Conservation (phyloP, 2,113 vertebrate species). For the Rhombomys opimus region DNA sequence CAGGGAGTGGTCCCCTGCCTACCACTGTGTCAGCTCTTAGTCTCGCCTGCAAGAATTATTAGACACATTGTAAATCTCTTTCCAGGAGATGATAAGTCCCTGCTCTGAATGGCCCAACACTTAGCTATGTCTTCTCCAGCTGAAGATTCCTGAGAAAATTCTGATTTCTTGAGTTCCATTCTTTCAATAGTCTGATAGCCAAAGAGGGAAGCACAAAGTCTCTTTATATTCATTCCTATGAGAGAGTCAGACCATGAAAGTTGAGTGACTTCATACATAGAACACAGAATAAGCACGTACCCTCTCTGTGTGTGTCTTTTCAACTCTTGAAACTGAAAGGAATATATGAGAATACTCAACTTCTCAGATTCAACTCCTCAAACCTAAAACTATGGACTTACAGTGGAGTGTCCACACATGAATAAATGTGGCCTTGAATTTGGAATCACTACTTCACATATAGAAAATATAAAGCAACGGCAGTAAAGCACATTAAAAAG, state of each 20-base stretch:
- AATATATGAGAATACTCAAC: neutral
- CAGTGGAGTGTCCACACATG: neutral
- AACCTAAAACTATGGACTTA: neutral
- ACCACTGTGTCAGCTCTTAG: neutral
- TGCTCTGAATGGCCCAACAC: neutral
- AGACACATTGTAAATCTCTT: neutral
- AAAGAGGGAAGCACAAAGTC: neutral
- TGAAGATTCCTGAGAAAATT: neutral
- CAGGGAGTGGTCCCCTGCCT: neutral
- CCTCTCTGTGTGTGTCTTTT: neutral
- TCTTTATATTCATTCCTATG: neutral
- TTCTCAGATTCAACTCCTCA: neutral
- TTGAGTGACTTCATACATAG: neutral
- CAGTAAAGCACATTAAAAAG: neutral
- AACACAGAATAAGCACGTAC: neutral
- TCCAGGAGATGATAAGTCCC: neutral
- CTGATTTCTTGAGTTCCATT: neutral
- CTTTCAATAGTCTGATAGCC: neutral
- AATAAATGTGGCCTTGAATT: neutral
- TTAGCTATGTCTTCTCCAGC: neutral
- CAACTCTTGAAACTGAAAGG: neutral
- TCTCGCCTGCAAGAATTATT: neutral
- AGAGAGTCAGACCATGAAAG: neutral
- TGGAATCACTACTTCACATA: neutral
- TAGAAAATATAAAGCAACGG: neutral